Base-by-base conservation (phyloP, 2,888 invertebrate species). In the Pollenia labialis region DNA sequence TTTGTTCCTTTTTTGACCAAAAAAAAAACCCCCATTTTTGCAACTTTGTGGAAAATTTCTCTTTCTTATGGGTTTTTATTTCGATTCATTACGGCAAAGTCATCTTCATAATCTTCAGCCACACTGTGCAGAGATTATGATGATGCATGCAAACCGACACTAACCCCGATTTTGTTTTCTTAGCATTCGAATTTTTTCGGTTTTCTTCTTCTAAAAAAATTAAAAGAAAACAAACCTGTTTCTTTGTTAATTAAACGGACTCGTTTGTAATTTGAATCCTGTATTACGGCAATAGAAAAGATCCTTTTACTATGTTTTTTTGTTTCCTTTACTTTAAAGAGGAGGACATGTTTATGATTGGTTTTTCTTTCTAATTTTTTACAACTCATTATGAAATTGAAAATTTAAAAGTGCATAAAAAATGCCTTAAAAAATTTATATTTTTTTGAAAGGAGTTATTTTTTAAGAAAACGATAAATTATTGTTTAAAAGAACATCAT, bases 281-380 rank as follows among this genome's bases (percentile, higher is more conserved):
- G n/a, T 50, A 58, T 42, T 46, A 46, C 16, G 56, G 44, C 44
- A 4, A 4, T 8, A 54, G 16, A 44, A 74, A 23, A 40, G 4
- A 66, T 68, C 16, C 9, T 62, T 60, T 44, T 42, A 44, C 2
- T 11, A 50, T 50, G 23, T 32, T 14, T 58, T 10, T 23, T 46
- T 42, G 4, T 16, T 40, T 32, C 6, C 0, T 68, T 66, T 58
- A 12, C 6, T 48, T 40, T 50, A 52, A 4, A 40, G 50, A 79
- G 68, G 79, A 74, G 84, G 84, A 84, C 79, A 84, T 79, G 68
- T 84, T 84, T 84, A 74, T 74, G 84, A 74, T 52, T 69, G 44
- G 58, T 60, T 52, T 68, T 50, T 50, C 2, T 44, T 50, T n/a
- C 40, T 12, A n/a, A n/a, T 62, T 42, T n/a, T 23, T 11, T 44